Conservation (phyloP, 1,140 invertebrate genomes). For the Dreissena rostriformis region DNA sequence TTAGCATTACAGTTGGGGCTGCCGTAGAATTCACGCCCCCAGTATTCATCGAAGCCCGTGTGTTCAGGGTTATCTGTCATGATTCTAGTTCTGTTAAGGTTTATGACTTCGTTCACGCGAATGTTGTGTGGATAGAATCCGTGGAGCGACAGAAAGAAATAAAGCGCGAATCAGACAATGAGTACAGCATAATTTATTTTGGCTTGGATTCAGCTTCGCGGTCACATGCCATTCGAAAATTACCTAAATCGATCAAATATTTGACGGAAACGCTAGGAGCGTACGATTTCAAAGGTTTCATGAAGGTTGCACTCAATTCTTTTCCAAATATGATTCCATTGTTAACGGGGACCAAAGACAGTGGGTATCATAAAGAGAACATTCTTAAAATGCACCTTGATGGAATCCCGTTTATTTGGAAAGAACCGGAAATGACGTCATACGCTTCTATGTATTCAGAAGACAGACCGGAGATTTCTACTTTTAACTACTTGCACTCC, state of each 20-base stretch:
- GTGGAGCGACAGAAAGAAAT: not conserved
- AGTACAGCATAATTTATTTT: constrained; percentile 40
- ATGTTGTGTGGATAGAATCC: constrained; percentile 26
- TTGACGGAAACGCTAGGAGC: constrained; percentile 82
- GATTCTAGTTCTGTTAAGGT: not conserved
- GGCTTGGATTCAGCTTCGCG: constrained; percentile 62
- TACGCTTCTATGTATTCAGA: constrained; percentile 91
- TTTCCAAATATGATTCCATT: constrained; percentile 90
- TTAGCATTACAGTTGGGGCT: not conserved
- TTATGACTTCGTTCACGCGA: constrained; percentile 44
- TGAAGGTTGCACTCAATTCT: constrained; percentile 92
- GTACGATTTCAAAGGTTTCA: constrained; percentile 89
- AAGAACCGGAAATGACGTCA: constrained; percentile 83
- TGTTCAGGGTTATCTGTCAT: constrained; percentile 29
- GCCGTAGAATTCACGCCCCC: constrained; percentile 30
- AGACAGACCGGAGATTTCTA: constrained; percentile 88
- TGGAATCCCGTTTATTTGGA: constrained; percentile 68
- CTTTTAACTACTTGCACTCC: constrained; percentile 90
- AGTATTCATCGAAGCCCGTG: constrained; percentile 13
- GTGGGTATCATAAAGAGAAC: constrained; percentile 2
- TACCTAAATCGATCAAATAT: constrained; percentile 60
- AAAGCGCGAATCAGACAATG: constrained; percentile 16
- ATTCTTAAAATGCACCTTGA: constrained; percentile 27
- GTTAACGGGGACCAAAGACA: constrained; percentile 83
- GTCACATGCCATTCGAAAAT: constrained; percentile 50